phyloP scores from a whole-genome alignment of 1,140 invertebrate species.

The Drosophila aff. region DNA sequence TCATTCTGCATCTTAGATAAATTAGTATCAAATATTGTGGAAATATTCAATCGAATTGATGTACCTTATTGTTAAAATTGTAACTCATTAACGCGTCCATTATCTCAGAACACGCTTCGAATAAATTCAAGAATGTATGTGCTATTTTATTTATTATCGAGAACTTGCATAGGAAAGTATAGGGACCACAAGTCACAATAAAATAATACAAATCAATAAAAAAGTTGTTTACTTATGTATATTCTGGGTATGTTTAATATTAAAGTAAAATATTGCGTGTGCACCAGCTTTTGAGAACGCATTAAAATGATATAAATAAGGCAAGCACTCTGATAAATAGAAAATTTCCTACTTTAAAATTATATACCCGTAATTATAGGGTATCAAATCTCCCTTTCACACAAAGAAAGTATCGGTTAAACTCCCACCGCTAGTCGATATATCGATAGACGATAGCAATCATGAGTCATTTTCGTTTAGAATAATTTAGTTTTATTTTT shows the following conservation, averaged over 20 bases:
- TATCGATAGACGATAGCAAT: slow-evolving; percentile 3
- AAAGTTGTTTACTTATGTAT: no score
- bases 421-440: background rate
- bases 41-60: background rate
- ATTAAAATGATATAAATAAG: no score
- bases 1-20: slow-evolving; percentile 2
- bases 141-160: background rate
- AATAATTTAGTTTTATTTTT: slow-evolving; percentile 49
- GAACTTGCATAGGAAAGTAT: no score
- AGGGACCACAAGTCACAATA: no score
- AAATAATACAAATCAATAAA: no score
- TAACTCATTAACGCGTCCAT: background rate
- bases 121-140: slow-evolving; percentile 4
- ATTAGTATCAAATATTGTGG: slow-evolving; percentile 1
- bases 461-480: slow-evolving; percentile 43
- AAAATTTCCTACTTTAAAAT: background rate
- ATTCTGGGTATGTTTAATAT: no score
- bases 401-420: background rate
- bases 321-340: background rate
- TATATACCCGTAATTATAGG: background rate
- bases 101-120: background rate
- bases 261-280: no score
- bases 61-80: slow-evolving; percentile 2
- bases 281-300: no score
- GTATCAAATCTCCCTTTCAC: background rate